These are phyloP conservation scores for Halichondria panicea DNA, from an alignment of 37 sponge, comb jelly and placozoan species.

Conservation along the genomic window DNA sequence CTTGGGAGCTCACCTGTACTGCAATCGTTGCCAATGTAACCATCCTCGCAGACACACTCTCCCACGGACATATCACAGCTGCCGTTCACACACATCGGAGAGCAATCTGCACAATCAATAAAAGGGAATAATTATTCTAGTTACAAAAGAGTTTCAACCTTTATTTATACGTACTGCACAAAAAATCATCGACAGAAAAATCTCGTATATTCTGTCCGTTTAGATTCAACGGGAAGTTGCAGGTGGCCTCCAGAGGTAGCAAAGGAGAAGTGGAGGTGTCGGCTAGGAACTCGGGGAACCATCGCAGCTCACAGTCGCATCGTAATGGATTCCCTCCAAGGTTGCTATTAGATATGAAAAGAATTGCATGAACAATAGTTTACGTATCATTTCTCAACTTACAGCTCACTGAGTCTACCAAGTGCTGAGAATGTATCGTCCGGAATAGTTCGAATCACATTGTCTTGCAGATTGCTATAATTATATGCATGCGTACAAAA, in stretches of 20 bases:
- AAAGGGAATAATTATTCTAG: neutral
- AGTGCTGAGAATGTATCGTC: conserved; percentile 12
- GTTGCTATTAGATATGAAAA: conserved; percentile 3
- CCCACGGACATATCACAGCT: conserved; percentile 55
- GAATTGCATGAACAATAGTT: neutral
- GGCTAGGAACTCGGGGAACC: conserved; percentile 29
- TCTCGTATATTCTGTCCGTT: neutral
- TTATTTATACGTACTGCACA: conserved; percentile 9
- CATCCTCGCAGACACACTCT: conserved; percentile 64
- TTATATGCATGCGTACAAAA: neutral
- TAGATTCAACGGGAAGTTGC: neutral
- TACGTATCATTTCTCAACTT: neutral
- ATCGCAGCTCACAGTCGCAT: conserved; percentile 52
- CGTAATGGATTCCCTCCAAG: conserved; percentile 27
- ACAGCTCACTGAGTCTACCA: neutral
- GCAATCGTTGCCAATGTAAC: conserved; percentile 59
- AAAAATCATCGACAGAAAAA: conserved; percentile 6
- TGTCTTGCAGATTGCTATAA: conserved; percentile 5
- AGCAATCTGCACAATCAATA: conserved; percentile 11
- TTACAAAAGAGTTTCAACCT: neutral
- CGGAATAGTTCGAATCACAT: conserved; percentile 10
- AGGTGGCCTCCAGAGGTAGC: neutral
- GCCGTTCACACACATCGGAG: conserved; percentile 40
- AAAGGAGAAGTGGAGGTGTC: neutral
- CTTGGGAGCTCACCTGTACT: conserved; percentile 19